Base-by-base conservation (phyloP, 2,888 invertebrate species). In the Archips crataeganus region DNA sequence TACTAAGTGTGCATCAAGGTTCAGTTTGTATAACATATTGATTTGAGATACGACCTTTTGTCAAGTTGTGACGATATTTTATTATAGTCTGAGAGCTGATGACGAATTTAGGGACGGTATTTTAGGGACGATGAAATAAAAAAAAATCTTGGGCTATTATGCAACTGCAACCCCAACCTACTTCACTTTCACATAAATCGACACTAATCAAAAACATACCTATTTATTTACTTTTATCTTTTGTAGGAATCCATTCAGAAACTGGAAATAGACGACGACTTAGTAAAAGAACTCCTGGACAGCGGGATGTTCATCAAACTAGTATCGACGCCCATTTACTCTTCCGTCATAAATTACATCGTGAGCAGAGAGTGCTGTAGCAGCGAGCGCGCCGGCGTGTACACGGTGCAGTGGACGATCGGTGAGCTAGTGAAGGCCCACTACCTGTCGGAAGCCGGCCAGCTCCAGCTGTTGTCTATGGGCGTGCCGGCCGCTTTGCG, bases 391-490 rank as follows among this genome's bases (percentile, higher is more conserved):
- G 34, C 57, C 13, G 6, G 6, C 51, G 72, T 6, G 2, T 93
- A 92, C 77, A 84, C 87, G 0, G 79, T 88, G 0, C 71, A 83
- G 10, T 91, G 92, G 93, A 92, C 93, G 0, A 82, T 84, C 3
- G 67, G 68, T 0, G 86, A 91, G 75, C 85, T 95, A 0, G 59
- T 85, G 2, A 81, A 83, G 34, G 90, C 89, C 0, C 85, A 87
- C 61, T 88, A 81, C 64, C 65, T 86, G 1, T 90, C 94, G 0
- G 94, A 95, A 74, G 94, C 93, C 0, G 94, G 94, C 1, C 89
- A 92, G 64, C 77, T 95, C 0, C 84, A 87, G 42, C 82, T 94
- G 0, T 70, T 89, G 71, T 80, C 81, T 5, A 76, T 84, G 3
- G 89, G 91, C 0, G 85, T 90, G 0, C 94, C 94, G 0, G 49